Evolutionary conservation across 2,888 invertebrate genomes (phyloP).

Genomic region (Tetheella fluctuosa): DNA sequence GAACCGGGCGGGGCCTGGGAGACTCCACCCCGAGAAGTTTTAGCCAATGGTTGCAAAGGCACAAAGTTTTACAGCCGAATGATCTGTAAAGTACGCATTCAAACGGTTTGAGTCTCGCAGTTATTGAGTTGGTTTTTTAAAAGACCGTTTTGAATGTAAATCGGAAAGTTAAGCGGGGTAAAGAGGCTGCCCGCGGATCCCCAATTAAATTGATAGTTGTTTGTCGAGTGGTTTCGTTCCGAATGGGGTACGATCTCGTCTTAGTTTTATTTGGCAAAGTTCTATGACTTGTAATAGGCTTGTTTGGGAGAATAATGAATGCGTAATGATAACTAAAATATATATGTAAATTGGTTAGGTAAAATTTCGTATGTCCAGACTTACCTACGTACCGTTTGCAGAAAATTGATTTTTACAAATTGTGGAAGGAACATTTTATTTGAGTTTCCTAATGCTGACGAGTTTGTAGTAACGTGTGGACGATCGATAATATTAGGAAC

Average conservation of each 20-base stretch:
- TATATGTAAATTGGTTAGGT: no score
- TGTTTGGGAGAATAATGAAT: no score
- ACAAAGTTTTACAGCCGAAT: constrained; percentile 67
- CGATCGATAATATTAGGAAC: no score
- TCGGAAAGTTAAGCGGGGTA: constrained; percentile 82
- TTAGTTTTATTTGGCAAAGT: constrained; percentile 15
- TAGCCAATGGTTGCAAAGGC: constrained; percentile 57
- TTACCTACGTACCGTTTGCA: no score
- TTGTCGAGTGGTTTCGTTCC: constrained; percentile 38
- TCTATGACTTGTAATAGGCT: not conserved
- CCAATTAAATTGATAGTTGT: constrained; percentile 82
- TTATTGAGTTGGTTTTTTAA: constrained; percentile 81
- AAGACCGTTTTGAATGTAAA: constrained; percentile 83
- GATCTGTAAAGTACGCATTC: constrained; percentile 72
- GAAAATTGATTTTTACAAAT: no score
- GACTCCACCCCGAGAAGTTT: constrained; percentile 50
- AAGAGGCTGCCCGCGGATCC: constrained; percentile 74
- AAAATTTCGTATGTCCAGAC: no score
- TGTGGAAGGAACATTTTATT: no score
- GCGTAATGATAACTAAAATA: no score
- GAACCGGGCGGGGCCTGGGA: constrained; percentile 54
- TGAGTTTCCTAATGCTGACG: no score
- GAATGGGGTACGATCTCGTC: constrained; percentile 14
- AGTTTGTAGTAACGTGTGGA: no score
- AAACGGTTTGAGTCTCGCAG: constrained; percentile 63